phyloP scores from a whole-genome alignment of 2,113 vertebrate genomes.

The Numida meleagris region DNA sequence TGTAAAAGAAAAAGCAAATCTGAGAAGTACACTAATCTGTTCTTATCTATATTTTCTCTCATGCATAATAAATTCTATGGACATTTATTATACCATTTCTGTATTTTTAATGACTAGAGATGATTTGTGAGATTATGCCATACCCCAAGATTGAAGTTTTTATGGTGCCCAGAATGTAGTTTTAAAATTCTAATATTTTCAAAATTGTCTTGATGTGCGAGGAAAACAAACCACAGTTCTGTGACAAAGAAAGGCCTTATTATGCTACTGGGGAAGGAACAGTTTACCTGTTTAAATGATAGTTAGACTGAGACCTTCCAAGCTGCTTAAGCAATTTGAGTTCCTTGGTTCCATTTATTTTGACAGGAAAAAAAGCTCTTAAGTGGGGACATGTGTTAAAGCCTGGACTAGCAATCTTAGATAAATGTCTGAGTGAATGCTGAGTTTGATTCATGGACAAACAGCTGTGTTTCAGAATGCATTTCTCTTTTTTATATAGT shows the following conservation, averaged over 20 bases:
- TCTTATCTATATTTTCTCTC: background rate
- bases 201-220: background rate
- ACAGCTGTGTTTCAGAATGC: background rate
- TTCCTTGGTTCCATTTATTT: background rate
- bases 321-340: background rate
- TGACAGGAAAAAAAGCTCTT: background rate
- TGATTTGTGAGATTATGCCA: background rate
- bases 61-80: background rate
- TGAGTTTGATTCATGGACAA: background rate
- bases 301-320: background rate
- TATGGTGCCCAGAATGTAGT: background rate
- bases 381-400: background rate
- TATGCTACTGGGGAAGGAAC: background rate
- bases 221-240: background rate
- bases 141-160: background rate
- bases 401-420: background rate
- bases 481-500: background rate
- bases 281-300: background rate
- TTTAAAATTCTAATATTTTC: background rate
- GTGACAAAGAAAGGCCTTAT: rapidly evolving
- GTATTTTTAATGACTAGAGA: background rate
- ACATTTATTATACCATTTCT: background rate
- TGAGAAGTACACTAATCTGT: background rate
- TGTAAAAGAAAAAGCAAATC: background rate
- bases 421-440: background rate